Conservation (phyloP, 2,888 invertebrate genomes). For the Catocala sponsa region DNA sequence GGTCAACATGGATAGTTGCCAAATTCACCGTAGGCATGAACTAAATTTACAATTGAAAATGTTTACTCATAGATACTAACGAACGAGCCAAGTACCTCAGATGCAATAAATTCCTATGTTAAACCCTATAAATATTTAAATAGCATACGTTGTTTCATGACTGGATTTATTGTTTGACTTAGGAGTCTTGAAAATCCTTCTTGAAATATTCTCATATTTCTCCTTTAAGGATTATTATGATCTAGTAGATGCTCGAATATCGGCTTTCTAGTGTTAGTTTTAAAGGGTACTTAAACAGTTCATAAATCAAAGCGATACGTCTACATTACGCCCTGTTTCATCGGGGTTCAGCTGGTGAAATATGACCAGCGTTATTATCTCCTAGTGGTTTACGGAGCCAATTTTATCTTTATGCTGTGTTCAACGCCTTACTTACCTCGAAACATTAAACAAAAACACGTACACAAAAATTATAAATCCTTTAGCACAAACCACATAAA, state of each 20-base stretch:
- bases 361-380: slow-evolving; percentile 78
- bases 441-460: not conserved
- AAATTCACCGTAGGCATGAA: too few species aligned
- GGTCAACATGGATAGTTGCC: too few species aligned
- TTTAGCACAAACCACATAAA: too few species aligned
- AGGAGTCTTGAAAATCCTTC: not conserved
- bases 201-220: too few species aligned
- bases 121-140: not conserved
- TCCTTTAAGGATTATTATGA: slow-evolving; percentile 3
- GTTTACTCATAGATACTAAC: too few species aligned
- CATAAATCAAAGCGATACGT: slow-evolving; percentile 85
- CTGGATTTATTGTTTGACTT: too few species aligned
- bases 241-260: slow-evolving; percentile 52
- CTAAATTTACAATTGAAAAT: too few species aligned
- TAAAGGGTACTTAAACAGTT: slow-evolving; percentile 82
- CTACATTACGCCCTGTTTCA: slow-evolving; percentile 79
- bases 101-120: not conserved
- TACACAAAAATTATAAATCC: too few species aligned
- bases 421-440: not conserved
- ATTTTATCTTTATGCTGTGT: slow-evolving; percentile 19
- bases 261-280: slow-evolving; percentile 76
- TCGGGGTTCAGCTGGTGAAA: slow-evolving; percentile 79
- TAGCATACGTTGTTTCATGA: too few species aligned
- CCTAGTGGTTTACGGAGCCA: slow-evolving; percentile 49
- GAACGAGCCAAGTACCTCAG: too few species aligned